A percentile compares a stretch with the other conserved stretches of the same genome.
Conservation (phyloP, 2,797 vertebrate species). For the Sebastolobus altivelis region DNA sequence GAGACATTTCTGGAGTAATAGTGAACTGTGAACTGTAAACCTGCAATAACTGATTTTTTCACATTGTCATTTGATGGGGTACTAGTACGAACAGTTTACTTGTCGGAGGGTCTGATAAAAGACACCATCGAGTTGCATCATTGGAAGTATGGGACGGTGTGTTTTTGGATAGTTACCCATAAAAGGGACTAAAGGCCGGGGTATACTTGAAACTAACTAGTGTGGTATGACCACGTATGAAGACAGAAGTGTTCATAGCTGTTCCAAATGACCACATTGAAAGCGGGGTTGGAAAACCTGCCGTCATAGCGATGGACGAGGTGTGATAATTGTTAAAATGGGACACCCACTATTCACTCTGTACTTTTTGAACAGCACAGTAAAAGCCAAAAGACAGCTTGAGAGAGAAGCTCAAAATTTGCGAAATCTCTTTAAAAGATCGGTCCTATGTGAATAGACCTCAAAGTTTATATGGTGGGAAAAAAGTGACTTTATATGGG, state of each 20-base stretch:
- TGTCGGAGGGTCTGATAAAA: background rate
- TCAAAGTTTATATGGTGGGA: background rate
- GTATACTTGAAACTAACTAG: background rate
- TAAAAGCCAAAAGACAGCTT: background rate
- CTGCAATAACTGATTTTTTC: too few species aligned
- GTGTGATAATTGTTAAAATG: background rate
- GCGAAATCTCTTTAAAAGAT: background rate
- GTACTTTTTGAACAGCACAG: background rate
- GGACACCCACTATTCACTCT: background rate
- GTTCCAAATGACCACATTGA: background rate
- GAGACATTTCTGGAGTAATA: background rate
- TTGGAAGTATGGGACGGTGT: background rate
- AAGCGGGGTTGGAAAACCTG: background rate
- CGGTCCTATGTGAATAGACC: background rate
- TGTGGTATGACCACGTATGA: background rate
- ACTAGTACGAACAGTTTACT: background rate
- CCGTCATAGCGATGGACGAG: background rate
- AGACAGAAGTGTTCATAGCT: background rate
- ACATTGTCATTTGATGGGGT: too few species aligned
- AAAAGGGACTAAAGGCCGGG: background rate
- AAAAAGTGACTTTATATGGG: too few species aligned
- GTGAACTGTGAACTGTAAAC: too few species aligned
- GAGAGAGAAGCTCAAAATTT: background rate
- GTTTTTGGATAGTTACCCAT: background rate
- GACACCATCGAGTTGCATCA: background rate